phyloP scores from a whole-genome alignment of 2,888 invertebrate genomes.

The Drosophila nr. medialis region DNA sequence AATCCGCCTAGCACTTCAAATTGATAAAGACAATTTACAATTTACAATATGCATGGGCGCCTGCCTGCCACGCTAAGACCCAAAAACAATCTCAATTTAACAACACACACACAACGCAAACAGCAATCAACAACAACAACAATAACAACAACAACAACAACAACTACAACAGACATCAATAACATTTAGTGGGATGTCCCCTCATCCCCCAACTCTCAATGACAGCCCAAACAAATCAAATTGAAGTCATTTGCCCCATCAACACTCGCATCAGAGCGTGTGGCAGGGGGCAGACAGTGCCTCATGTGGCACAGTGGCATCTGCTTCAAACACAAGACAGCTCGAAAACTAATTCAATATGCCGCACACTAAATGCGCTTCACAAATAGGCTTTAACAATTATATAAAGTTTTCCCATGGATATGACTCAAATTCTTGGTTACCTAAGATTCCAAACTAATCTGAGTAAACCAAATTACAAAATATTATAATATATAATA shows the following conservation, averaged over 20 bases:
- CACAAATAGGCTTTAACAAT: background rate
- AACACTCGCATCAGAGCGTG: conserved; percentile 49
- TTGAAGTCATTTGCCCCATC: conserved; percentile 78
- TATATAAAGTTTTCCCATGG: background rate
- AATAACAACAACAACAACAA: conserved; percentile 37
- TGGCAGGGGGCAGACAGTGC: conserved; percentile 1
- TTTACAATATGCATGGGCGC: conserved; percentile 61
- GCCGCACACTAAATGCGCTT: conserved; percentile 43
- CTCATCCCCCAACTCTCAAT: conserved; percentile 11
- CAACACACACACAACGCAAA: conserved; percentile 45
- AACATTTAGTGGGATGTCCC: conserved; percentile 14
- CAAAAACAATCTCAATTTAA: conserved; percentile 62
- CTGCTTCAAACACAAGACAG: conserved; percentile 37
- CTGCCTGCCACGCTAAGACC: conserved; percentile 40
- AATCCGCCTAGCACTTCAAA: conserved; percentile 77
- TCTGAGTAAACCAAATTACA: background rate
- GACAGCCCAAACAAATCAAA: conserved; percentile 74
- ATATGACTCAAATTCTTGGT: background rate
- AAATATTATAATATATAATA: no score
- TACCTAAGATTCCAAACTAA: background rate
- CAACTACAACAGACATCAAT: conserved; percentile 52
- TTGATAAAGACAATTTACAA: conserved; percentile 80
- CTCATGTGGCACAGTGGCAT: conserved; percentile 65
- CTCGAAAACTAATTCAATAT: conserved; percentile 10
- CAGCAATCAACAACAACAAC: conserved; percentile 28